Conservation (phyloP, 2,113 vertebrate species). For the Ceyx melanurus region DNA sequence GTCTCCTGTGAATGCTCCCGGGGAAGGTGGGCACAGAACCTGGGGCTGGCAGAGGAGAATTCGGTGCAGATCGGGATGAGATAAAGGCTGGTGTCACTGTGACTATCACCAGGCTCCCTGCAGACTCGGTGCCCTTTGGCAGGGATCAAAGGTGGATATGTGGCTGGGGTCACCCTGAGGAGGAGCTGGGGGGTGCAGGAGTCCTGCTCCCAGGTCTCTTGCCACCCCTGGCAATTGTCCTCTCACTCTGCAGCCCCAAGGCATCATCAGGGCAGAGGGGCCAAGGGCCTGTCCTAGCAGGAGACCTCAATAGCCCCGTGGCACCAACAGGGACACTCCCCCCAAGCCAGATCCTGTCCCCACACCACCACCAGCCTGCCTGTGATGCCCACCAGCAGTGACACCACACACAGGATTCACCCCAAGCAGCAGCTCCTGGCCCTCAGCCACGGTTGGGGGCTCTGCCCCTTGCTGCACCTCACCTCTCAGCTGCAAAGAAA, state of each 20-base stretch:
- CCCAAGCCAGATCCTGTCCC: neutral
- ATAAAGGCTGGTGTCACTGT: neutral
- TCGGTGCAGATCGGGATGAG: fast-evolving
- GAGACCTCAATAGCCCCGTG: neutral
- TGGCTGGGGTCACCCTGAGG: neutral
- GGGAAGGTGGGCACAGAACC: fast-evolving
- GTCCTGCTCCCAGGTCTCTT: neutral
- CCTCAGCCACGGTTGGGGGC: neutral
- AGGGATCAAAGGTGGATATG: neutral
- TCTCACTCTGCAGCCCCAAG: neutral
- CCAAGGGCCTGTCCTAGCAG: neutral
- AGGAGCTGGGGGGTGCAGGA: neutral
- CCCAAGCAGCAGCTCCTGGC: neutral
- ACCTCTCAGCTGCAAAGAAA: neutral
- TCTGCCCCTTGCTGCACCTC: neutral
- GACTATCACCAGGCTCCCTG: fast-evolving
- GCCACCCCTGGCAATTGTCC: fast-evolving
- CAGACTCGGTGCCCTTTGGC: neutral
- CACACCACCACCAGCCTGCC: fast-evolving
- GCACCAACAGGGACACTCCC: neutral
- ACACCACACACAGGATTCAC: fast-evolving
- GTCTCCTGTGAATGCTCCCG: fast-evolving
- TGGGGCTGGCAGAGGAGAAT: fast-evolving
- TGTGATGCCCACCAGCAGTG: too few relatives aligned
- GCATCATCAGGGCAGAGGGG: neutral